phyloP scores from a whole-genome alignment of 2,113 vertebrate species.

The Oplegnathus fasciatus region DNA sequence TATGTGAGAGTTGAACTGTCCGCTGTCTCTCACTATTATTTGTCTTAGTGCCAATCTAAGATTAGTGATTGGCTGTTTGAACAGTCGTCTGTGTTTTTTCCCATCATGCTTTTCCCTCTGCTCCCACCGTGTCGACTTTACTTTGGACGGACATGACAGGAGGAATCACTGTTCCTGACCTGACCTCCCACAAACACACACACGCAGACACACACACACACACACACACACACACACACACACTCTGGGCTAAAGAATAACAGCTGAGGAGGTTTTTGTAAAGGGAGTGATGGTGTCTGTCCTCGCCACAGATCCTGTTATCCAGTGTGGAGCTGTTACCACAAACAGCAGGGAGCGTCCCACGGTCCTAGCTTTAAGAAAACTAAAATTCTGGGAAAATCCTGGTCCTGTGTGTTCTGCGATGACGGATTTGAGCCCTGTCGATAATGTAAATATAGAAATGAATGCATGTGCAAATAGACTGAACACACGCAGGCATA shows the following conservation, averaged over 20 bases:
- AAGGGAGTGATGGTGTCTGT: slow-evolving; percentile 38
- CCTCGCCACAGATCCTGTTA: slow-evolving; percentile 26
- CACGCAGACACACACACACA: not conserved
- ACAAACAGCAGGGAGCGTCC: slow-evolving; percentile 22
- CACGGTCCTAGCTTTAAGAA: slow-evolving; percentile 3
- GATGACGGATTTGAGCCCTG: slow-evolving; percentile 24
- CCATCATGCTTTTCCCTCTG: slow-evolving; percentile 15
- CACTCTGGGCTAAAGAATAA: slow-evolving; percentile 18
- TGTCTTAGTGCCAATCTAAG: slow-evolving; percentile 11
- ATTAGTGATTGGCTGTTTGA: slow-evolving; percentile 20
- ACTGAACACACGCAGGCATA: slow-evolving; percentile 5
- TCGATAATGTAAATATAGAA: slow-evolving; percentile 48
- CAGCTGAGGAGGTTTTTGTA: slow-evolving; percentile 41
- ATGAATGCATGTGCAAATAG: slow-evolving; percentile 51
- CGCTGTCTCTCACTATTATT: slow-evolving; percentile 19
- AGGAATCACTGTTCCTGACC: slow-evolving; percentile 8
- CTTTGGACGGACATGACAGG: slow-evolving; percentile 62
- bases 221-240: slow-evolving; percentile 8
- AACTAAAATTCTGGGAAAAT: slow-evolving; percentile 53
- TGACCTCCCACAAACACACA: slow-evolving; percentile 20
- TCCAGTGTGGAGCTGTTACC: slow-evolving; percentile 32
- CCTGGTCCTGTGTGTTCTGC: slow-evolving; percentile 22
- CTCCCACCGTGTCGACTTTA: slow-evolving; percentile 46
- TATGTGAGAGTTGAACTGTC: not conserved
- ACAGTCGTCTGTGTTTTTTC: slow-evolving; percentile 25